These are phyloP conservation scores for Kryphioiulus occultus DNA, from an alignment of 2,888 invertebrate species.

Conservation along the genomic window DNA sequence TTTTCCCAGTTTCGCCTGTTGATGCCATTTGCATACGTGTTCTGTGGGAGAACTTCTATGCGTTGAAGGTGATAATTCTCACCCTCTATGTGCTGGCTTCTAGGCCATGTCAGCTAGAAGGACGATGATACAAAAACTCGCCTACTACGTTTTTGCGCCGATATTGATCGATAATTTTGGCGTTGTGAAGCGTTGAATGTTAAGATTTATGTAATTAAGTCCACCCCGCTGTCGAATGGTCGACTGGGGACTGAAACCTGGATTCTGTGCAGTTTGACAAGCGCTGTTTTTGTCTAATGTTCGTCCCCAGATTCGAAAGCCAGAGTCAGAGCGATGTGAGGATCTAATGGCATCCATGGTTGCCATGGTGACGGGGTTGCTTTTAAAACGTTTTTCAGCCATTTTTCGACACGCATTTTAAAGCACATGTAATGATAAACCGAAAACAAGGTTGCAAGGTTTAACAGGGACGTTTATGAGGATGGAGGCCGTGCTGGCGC, in stretches of 20 bases:
- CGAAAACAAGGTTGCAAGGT: not conserved
- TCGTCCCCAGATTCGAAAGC: not conserved
- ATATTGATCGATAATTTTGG: not conserved
- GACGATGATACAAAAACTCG: not conserved
- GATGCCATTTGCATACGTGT: not conserved
- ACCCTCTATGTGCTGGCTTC: not conserved
- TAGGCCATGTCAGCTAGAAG: not conserved
- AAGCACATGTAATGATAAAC: not conserved
- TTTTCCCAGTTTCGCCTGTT: not conserved
- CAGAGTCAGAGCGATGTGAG: not conserved
- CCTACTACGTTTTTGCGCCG: not conserved
- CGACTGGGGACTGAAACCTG: not conserved
- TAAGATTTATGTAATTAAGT: not conserved
- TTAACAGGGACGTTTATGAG: not conserved
- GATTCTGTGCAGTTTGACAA: not conserved
- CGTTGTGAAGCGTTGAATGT: not conserved
- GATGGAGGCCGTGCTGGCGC: not conserved
- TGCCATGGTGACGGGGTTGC: not conserved
- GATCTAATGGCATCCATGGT: slow-evolving; percentile 20
- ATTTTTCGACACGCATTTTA: slow-evolving; percentile 1
- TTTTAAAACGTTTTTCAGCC: not conserved
- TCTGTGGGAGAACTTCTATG: too few species aligned
- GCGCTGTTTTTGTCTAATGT: not conserved
- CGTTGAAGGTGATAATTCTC: too few species aligned
- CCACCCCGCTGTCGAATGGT: not conserved